A percentile compares a stretch with the other conserved stretches of the same genome.
Conservation (phyloP, 2,888 invertebrate genomes). For the Aplocera efformata region DNA sequence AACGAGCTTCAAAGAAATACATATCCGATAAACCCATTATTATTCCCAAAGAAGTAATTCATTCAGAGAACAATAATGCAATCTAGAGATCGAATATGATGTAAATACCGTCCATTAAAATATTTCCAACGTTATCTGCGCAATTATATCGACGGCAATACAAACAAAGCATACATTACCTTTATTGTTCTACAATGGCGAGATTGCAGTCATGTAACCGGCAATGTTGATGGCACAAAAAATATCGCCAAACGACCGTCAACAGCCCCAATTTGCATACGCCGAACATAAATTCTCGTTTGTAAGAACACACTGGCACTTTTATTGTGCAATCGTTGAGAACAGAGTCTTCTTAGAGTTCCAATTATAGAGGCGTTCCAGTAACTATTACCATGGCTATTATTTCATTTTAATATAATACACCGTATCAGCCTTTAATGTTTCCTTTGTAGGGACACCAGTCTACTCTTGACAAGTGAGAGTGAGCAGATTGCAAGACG, state of each 20-base stretch:
- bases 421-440: too few species aligned
- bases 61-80: conserved; percentile 23
- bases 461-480: too few species aligned
- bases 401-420: too few species aligned
- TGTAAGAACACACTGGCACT: conserved; percentile 77
- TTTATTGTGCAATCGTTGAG: conserved; percentile 71
- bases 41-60: conserved; percentile 20
- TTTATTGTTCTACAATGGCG: conserved; percentile 41
- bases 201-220: conserved; percentile 39
- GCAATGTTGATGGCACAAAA: conserved; percentile 45
- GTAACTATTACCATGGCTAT: too few species aligned
- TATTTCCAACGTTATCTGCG: conserved; percentile 28
- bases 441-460: too few species aligned
- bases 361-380: neutral
- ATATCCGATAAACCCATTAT: neutral
- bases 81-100: conserved; percentile 26
- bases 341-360: neutral
- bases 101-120: conserved; percentile 27
- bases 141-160: conserved; percentile 27
- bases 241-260: conserved; percentile 49
- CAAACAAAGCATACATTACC: conserved; percentile 39
- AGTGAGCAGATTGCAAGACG: too few species aligned
- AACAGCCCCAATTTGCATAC: conserved; percentile 71
- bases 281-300: conserved; percentile 77
- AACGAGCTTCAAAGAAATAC: neutral